Evolutionary conservation across 2,797 vertebrate species (phyloP).

Genomic region (Pitangus sulphuratus): DNA sequence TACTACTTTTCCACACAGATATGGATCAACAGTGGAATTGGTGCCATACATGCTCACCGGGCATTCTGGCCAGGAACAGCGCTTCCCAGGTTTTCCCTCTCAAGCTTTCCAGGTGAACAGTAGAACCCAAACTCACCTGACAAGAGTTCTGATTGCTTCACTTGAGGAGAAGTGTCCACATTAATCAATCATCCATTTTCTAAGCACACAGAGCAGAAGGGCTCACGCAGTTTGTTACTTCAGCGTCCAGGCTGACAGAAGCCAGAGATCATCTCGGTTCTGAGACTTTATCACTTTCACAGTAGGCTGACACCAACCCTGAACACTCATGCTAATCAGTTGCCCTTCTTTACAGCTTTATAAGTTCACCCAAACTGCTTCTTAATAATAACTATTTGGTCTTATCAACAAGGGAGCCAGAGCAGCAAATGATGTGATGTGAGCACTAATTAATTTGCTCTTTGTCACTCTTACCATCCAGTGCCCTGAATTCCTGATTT

Average conservation of each 20-base stretch:
- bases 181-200: neutral
- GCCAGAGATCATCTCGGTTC: neutral
- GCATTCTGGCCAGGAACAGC: neutral
- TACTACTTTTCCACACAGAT: neutral
- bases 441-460: neutral
- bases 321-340: neutral
- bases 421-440: neutral
- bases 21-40: neutral
- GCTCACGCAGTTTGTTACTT: neutral
- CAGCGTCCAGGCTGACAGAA: neutral
- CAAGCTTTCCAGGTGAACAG: neutral
- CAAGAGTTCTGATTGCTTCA: neutral
- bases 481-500: neutral
- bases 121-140: neutral
- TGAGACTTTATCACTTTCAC: neutral
- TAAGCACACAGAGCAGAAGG: neutral
- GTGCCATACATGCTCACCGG: neutral
- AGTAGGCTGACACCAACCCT: neutral
- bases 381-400: neutral
- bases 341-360: neutral
- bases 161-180: neutral
- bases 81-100: neutral
- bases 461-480: neutral
- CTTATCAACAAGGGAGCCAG: neutral
- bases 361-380: neutral